Conservation (phyloP, 92 coral and sea anemone genomes). For the Actinostola sp. region DNA sequence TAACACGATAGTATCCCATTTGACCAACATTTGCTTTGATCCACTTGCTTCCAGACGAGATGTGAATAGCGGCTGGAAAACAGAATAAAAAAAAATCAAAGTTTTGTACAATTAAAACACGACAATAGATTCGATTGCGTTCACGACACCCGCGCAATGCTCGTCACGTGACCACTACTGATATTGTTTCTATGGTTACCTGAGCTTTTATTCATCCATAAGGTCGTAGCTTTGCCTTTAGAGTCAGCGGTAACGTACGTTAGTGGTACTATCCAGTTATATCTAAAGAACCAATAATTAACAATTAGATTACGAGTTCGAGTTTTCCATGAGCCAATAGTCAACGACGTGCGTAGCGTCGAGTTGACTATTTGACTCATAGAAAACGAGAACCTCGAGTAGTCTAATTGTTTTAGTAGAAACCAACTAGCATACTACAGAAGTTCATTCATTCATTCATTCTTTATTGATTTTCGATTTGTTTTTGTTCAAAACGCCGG, state of each 20-base stretch:
- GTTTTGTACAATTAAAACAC: too few relatives aligned
- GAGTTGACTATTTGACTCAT: too few relatives aligned
- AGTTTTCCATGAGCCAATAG: too few relatives aligned
- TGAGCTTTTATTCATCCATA: slow-evolving; percentile 83
- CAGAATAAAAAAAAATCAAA: too few relatives aligned
- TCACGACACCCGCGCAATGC: too few relatives aligned
- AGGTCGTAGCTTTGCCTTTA: slow-evolving; percentile 47
- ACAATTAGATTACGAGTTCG: too few relatives aligned
- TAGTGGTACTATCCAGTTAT: slow-evolving; percentile 87
- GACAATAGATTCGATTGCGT: neutral
- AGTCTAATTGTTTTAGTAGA: too few relatives aligned
- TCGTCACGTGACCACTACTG: neutral
- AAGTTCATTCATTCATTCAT: neutral
- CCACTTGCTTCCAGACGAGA: slow-evolving; percentile 65
- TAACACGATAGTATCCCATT: slow-evolving; percentile 93
- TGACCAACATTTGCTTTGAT: slow-evolving; percentile 93
- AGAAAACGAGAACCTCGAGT: too few relatives aligned
- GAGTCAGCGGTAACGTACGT: slow-evolving; percentile 77
- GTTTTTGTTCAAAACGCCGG: too few relatives aligned
- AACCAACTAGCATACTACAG: too few relatives aligned
- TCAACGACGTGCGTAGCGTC: too few relatives aligned
- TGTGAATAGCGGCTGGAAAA: slow-evolving; percentile 11
- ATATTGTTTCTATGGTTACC: neutral
- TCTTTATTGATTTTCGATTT: too few relatives aligned
- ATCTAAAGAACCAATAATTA: slow-evolving; percentile 14